Evolutionary conservation across 1,140 invertebrate species (phyloP).

Genomic region (Heterodera carotae): DNA sequence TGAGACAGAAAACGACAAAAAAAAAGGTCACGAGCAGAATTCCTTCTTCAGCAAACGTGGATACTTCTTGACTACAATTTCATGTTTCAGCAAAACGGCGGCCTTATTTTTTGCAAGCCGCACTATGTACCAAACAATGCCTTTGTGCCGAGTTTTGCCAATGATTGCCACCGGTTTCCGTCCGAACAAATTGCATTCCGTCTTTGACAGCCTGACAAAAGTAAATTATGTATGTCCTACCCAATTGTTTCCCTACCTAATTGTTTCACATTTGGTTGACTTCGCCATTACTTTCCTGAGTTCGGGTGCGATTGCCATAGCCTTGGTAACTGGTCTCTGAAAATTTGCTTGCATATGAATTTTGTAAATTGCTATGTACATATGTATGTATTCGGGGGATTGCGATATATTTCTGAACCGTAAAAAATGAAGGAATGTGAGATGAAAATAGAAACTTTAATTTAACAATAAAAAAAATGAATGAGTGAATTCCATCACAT

Average conservation of each 20-base stretch:
- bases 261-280: background rate
- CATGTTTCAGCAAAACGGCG: conserved; percentile 4
- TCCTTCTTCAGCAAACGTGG: background rate
- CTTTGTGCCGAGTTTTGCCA: conserved; percentile 12
- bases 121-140: conserved; percentile 7
- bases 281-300: background rate
- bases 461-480: too few species aligned
- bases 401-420: too few species aligned
- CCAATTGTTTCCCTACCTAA: background rate
- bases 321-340: background rate
- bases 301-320: background rate
- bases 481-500: background rate
- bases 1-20: too few species aligned
- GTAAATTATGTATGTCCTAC: background rate
- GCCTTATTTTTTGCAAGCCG: background rate
- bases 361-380: too few species aligned
- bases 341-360: too few species aligned
- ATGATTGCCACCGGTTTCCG: conserved; percentile 13
- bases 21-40: background rate
- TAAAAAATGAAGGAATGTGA: background rate
- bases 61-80: conserved; percentile 7
- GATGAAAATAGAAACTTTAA: background rate
- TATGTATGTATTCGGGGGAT: too few species aligned
- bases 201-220: conserved; percentile 15
- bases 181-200: background rate